These are phyloP conservation scores for Ectropis crepuscularia DNA, from an alignment of 2,888 invertebrate species.

Conservation along the genomic window DNA sequence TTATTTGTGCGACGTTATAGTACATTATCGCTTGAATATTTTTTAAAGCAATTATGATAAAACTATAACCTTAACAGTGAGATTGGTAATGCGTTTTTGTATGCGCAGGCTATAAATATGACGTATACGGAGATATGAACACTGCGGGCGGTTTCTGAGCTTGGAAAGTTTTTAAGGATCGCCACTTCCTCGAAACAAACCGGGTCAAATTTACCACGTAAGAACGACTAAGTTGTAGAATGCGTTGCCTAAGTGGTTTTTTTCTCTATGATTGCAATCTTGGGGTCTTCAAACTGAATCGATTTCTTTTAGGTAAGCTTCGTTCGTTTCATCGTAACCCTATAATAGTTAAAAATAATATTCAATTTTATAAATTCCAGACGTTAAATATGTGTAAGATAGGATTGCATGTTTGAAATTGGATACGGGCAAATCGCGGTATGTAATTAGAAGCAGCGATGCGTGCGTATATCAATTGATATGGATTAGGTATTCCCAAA, in stretches of 20 bases:
- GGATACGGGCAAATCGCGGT: constrained; percentile 21
- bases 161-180: constrained; percentile 25
- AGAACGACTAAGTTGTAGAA: no score
- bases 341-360: no score
- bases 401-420: constrained; percentile 23
- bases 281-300: no score
- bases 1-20: constrained; percentile 5
- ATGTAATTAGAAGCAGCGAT: constrained; percentile 32
- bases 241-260: no score
- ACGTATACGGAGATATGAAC: constrained; percentile 59
- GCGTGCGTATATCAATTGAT: constrained; percentile 30
- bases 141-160: constrained; percentile 25
- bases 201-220: constrained; percentile 5
- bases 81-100: constrained; percentile 72
- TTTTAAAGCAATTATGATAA: constrained; percentile 63
- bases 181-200: constrained; percentile 3
- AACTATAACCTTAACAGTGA: constrained; percentile 61
- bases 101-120: constrained; percentile 70
- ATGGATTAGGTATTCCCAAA: constrained; percentile 11
- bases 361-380: not conserved
- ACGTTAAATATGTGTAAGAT: constrained; percentile 18
- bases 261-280: no score
- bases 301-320: no score
- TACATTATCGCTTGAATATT: constrained; percentile 1
- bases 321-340: no score